Evolutionary conservation across 2,113 vertebrate genomes (phyloP).

Genomic region (Microtus richardsoni): DNA sequence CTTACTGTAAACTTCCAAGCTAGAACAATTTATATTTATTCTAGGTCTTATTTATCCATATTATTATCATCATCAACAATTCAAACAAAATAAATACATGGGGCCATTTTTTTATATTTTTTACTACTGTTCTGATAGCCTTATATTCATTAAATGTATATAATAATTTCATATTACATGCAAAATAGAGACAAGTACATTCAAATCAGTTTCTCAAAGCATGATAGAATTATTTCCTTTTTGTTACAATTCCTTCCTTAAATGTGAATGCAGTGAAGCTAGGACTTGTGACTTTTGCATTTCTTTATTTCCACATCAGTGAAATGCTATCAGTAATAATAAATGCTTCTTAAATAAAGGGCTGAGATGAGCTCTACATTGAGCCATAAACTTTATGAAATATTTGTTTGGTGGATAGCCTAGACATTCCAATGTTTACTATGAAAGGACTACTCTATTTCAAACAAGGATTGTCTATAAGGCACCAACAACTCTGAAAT

Average conservation of each 20-base stretch:
- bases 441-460: not conserved
- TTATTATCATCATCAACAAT: not conserved
- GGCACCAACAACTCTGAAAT: not conserved
- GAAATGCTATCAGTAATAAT: not conserved
- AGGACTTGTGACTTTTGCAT: not conserved
- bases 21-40: not conserved
- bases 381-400: not conserved
- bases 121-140: not conserved
- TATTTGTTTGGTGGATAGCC: not conserved
- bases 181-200: not conserved
- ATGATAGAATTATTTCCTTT: not conserved
- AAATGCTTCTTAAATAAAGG: constrained; percentile 15
- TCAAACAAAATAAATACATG: not conserved
- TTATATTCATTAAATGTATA: not conserved
- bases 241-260: not conserved
- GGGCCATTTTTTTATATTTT: not conserved
- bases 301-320: not conserved
- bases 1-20: not conserved
- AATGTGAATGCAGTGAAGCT: not conserved
- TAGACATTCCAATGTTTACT: not conserved
- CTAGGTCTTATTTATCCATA: not conserved
- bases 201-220: not conserved
- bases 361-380: not conserved
- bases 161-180: not conserved
- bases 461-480: not conserved